A percentile compares a stretch with the other conserved stretches of the same genome.
phyloP scores from a whole-genome alignment of 1,140 invertebrate species.

The Drosophila grimshawi region DNA sequence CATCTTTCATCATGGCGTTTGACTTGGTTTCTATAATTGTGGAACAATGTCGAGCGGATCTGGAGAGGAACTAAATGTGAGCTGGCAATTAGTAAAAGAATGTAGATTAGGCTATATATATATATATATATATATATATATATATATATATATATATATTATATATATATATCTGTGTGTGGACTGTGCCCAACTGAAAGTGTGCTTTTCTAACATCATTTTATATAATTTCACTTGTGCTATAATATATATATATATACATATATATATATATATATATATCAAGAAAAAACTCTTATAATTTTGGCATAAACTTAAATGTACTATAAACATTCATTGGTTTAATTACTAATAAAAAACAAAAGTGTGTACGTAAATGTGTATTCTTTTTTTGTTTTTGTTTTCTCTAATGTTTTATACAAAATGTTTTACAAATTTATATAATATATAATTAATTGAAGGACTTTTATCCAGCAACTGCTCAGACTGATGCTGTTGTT shows the following conservation, averaged over 20 bases:
- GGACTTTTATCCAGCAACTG: slow-evolving; percentile 4
- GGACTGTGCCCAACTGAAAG: slow-evolving; percentile 33
- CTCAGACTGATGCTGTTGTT: not conserved
- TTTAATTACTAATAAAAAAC: slow-evolving; percentile 42
- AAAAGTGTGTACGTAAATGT: slow-evolving; percentile 40
- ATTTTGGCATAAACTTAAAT: slow-evolving; percentile 75
- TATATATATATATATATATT: slow-evolving; percentile 61
- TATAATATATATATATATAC: slow-evolving; percentile 55
- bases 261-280: too few relatives aligned
- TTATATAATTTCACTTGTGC: slow-evolving; percentile 61
- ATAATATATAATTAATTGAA: slow-evolving; percentile 18
- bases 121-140: slow-evolving; percentile 61
- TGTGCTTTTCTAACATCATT: slow-evolving; percentile 28
- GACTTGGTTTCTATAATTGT: slow-evolving; percentile 46
- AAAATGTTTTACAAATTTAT: slow-evolving; percentile 59
- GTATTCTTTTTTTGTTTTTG: slow-evolving; percentile 27
- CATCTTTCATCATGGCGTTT: slow-evolving; percentile 48
- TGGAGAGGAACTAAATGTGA: slow-evolving; percentile 68
- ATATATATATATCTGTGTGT: slow-evolving; percentile 46
- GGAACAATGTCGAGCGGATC: slow-evolving; percentile 41
- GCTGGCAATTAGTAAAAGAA: slow-evolving; percentile 7
- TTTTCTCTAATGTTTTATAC: slow-evolving; percentile 62
- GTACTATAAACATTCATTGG: slow-evolving; percentile 64
- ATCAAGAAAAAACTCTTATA: slow-evolving; percentile 49
- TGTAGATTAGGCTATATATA: slow-evolving; percentile 40